A percentile compares a stretch with the other conserved stretches of the same genome.
Evolutionary conservation across 1,140 invertebrate species (phyloP).

Genomic region (Leptinotarsa undecemlineata): DNA sequence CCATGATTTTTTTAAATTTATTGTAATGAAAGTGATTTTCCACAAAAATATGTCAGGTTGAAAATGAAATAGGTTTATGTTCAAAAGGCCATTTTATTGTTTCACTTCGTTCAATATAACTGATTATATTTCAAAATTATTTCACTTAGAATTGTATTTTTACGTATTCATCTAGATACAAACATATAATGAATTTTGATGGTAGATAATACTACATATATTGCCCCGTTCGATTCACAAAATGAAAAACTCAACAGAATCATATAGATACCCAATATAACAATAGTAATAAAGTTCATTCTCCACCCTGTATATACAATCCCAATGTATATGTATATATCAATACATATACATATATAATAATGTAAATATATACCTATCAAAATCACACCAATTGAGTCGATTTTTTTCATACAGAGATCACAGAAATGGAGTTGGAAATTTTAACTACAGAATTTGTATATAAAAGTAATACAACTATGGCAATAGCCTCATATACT

Average conservation of each 20-base stretch:
- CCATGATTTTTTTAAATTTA: no score
- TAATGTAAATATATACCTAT: constrained; percentile 31
- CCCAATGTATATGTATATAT: constrained; percentile 28
- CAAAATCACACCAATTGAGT: constrained; percentile 54
- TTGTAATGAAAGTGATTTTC: no score
- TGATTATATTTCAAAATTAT: background rate
- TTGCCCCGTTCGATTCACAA: constrained; percentile 5
- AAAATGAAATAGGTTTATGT: background rate
- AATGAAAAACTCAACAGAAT: constrained; percentile 9
- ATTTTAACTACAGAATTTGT: constrained; percentile 35
- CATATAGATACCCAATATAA: constrained; percentile 8
- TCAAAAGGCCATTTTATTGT: background rate
- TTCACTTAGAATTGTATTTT: background rate
- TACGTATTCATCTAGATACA: background rate
- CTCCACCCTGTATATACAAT: constrained; percentile 32
- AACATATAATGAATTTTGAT: constrained; percentile 16
- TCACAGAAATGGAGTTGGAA: constrained; percentile 55
- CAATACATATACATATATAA: constrained; percentile 34
- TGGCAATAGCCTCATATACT: constrained; percentile 24
- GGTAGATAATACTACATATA: constrained; percentile 9
- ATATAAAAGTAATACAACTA: constrained; percentile 17
- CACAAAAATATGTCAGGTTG: no score
- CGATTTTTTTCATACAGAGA: constrained; percentile 51
- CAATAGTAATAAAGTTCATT: constrained; percentile 22
- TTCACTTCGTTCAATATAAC: background rate